Evolutionary conservation across 2,888 invertebrate species (phyloP).

Genomic region (Spatulosminthurus flaviceps): DNA sequence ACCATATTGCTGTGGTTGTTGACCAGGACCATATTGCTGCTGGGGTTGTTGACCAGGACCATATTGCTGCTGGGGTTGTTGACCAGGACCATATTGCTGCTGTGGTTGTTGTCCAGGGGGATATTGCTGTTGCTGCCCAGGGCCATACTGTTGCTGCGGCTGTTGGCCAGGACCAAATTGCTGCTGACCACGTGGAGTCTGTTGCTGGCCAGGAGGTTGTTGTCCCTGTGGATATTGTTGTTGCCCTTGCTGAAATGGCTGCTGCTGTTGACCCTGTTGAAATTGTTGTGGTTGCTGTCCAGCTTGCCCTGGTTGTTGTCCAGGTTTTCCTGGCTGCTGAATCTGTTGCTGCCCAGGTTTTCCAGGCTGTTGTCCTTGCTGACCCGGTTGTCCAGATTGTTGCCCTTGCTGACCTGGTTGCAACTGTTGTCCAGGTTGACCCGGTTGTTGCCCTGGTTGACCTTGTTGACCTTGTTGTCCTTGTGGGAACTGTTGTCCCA

Average conservation of each 20-base stretch:
- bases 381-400: no score
- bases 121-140: slow-evolving; percentile 10
- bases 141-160: neutral
- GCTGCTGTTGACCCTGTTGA: no score
- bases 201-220: no score
- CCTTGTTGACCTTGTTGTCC: slow-evolving; percentile 7
- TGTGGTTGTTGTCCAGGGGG: neutral
- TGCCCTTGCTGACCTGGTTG: neutral
- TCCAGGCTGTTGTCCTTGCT: no score
- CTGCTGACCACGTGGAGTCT: no score
- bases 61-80: neutral
- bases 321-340: no score
- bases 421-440: no score
- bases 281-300: neutral
- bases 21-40: neutral
- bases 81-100: no score
- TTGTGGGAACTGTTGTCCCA: neutral
- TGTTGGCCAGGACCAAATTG: no score
- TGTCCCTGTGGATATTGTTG: slow-evolving; percentile 1
- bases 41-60: neutral
- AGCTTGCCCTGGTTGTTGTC: neutral
- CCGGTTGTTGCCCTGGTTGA: neutral
- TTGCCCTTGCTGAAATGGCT: no score
- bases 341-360: neutral
- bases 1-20: slow-evolving; percentile 12